Evolutionary conservation across 1,140 invertebrate species (phyloP).

Genomic region (Manduca sexta): DNA sequence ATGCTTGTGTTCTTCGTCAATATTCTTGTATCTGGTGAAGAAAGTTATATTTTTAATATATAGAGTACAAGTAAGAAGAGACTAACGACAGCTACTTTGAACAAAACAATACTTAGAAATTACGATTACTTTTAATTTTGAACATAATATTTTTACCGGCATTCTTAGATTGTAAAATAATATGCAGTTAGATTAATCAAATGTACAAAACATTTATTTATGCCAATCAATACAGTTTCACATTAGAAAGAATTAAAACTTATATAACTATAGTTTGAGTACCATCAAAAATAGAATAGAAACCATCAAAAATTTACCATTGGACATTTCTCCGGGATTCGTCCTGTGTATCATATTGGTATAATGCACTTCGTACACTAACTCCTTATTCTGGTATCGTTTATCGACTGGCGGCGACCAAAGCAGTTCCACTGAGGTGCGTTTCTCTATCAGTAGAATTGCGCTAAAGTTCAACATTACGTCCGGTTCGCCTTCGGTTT

Average conservation of each 20-base stretch:
- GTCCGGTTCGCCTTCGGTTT: conserved; percentile 72
- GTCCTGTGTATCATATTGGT: conserved; percentile 30
- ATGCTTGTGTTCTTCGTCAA: conserved; percentile 75
- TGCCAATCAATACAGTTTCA: no score
- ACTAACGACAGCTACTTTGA: no score
- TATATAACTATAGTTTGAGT: no score
- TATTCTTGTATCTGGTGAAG: conserved; percentile 69
- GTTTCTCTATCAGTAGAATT: conserved; percentile 72
- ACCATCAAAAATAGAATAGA: neutral
- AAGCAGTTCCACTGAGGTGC: conserved; percentile 77
- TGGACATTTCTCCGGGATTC: conserved; percentile 26
- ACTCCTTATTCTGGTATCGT: conserved; percentile 40
- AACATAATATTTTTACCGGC: no score
- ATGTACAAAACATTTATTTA: no score
- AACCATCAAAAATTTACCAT: conserved; percentile 35
- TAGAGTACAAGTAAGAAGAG: no score
- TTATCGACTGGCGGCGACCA: conserved; percentile 77
- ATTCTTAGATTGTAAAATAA: no score
- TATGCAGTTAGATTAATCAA: no score
- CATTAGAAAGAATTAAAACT: no score
- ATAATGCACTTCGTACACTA: conserved; percentile 74
- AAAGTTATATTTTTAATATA: neutral
- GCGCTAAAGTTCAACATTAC: conserved; percentile 64
- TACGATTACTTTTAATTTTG: no score
- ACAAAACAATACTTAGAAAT: neutral